These are phyloP conservation scores for Lissonota sp. DNA, from an alignment of 2,888 invertebrate genomes.

Conservation along the genomic window DNA sequence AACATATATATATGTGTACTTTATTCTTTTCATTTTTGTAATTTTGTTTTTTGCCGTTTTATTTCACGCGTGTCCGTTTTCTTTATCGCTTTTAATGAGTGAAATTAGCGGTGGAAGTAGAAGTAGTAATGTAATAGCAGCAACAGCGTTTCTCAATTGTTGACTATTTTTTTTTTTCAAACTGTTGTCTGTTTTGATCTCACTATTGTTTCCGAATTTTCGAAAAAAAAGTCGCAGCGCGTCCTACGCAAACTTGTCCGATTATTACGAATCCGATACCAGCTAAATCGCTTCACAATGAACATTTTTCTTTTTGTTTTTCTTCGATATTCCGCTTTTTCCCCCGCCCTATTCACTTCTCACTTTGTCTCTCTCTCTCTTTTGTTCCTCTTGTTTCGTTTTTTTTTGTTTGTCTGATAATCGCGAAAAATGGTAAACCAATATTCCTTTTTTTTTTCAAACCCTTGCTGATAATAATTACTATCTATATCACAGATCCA, in stretches of 20 bases:
- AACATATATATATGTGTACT: conserved; percentile 22
- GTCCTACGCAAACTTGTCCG: conserved; percentile 10
- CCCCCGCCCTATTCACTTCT: conserved; percentile 55
- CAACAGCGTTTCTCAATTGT: conserved; percentile 63
- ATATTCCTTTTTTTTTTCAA: conserved; percentile 66
- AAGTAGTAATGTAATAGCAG: conserved; percentile 68
- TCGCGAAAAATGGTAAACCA: conserved; percentile 77
- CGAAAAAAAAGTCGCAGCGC: conserved; percentile 10
- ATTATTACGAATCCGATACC: conserved; percentile 64
- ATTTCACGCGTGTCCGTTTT: conserved; percentile 11
- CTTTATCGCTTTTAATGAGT: conserved; percentile 38
- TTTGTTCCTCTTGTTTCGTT: conserved; percentile 2
- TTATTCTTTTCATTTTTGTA: conserved; percentile 32
- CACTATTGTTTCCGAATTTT: conserved; percentile 9
- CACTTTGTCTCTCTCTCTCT: conserved; percentile 58
- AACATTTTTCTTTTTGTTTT: conserved; percentile 47
- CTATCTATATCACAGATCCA: conserved; percentile 84
- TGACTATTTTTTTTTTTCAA: conserved; percentile 13
- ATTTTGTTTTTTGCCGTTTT: conserved; percentile 19
- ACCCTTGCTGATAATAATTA: conserved; percentile 83
- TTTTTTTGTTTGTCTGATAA: conserved; percentile 54
- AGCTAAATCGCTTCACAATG: conserved; percentile 77
- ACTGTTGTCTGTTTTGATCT: conserved; percentile 41
- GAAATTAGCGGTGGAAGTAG: conserved; percentile 61
- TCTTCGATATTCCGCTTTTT: conserved; percentile 40